Base-by-base conservation (phyloP, 92 coral and sea anemone species). In the Paragorgia papillata region DNA sequence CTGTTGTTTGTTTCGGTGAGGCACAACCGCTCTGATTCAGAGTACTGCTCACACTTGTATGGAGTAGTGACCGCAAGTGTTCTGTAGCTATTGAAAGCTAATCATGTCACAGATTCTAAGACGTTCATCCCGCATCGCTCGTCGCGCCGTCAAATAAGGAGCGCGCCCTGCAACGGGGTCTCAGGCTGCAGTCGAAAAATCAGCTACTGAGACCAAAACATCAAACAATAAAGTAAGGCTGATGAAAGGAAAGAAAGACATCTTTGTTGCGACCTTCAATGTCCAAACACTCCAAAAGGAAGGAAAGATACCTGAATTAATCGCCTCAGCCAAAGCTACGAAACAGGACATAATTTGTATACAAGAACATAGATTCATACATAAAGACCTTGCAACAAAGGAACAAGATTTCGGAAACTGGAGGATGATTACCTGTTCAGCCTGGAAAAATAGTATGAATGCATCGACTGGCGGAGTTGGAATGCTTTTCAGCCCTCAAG, bases 151-250 rank as follows among this genome's bases (percentile, higher is more conserved):
- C 35, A 55, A 74, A 74, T 43, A 50, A 74, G 80, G 80, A 74
- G 80, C 70, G 69, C 53, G 43, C 33, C 69, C 48, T 73, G 79
- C 79, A 73, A 46, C 29, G 41, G 22, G 24, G 8, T 22, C 79
- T 35, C 69, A 50, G 79, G 79, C 69, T 73, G 79, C 69, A 73
- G 49, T 73, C 79, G 79, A 73, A 0, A 73, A 55, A 73, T 73
- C 70, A 39, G 5, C 43, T 37, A 37, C 43, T 37, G 43, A 37
- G 43, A 4, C 12, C 43, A 37, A 37, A 37, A 37, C 43, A 37
- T n/a, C n/a, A n/a, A n/a, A n/a, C n/a, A 37, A 37, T 10, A 37
- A 37, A 37, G 43, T 10, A 37, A 37, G 10, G 10, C 43, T 37
- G 4, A 37, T 37, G 43, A 37, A 37, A 37, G 43, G 43, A 10